phyloP scores from a whole-genome alignment of 1,140 invertebrate species.

The Prorops nasuta region DNA sequence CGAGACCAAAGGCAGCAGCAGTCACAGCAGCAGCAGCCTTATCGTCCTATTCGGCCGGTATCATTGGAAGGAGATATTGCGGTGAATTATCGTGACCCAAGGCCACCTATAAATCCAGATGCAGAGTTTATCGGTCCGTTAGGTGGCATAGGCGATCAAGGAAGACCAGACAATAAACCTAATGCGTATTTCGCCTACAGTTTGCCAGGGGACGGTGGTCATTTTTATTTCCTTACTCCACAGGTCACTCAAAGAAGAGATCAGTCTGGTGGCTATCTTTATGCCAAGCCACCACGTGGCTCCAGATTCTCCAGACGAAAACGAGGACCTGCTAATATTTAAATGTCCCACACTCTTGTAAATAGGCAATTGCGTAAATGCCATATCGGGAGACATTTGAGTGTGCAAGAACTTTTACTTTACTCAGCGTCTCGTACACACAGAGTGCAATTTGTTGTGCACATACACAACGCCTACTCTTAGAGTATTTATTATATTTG shows the following conservation, averaged over 20 bases:
- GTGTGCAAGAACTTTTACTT: no score
- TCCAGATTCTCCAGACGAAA: conserved; percentile 53
- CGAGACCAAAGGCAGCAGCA: conserved; percentile 4
- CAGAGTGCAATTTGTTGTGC: no score
- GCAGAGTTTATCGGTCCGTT: conserved; percentile 53
- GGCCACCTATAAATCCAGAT: conserved; percentile 58
- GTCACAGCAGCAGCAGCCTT: conserved; percentile 9
- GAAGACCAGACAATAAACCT: conserved; percentile 32
- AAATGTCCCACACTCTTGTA: no score
- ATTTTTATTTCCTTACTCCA: conserved; percentile 76
- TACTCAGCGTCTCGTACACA: no score
- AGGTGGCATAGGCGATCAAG: conserved; percentile 24
- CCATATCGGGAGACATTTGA: no score
- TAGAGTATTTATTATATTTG: conserved; percentile 38
- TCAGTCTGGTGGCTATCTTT: conserved; percentile 42
- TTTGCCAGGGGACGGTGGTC: conserved; percentile 67
- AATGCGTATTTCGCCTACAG: conserved; percentile 67
- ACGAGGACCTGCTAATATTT: conserved; percentile 38
- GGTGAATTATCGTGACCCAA: conserved; percentile 58
- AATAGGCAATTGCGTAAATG: conserved; percentile 24
- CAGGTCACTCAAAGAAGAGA: conserved; percentile 58
- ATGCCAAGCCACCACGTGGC: conserved; percentile 43
- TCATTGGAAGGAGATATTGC: conserved; percentile 52
- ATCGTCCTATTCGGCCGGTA: conserved; percentile 29
- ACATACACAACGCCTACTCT: no score